Evolutionary conservation across 35 echinoderm and acorn worm genomes (phyloP).

Genomic region (Chiridota heheva): DNA sequence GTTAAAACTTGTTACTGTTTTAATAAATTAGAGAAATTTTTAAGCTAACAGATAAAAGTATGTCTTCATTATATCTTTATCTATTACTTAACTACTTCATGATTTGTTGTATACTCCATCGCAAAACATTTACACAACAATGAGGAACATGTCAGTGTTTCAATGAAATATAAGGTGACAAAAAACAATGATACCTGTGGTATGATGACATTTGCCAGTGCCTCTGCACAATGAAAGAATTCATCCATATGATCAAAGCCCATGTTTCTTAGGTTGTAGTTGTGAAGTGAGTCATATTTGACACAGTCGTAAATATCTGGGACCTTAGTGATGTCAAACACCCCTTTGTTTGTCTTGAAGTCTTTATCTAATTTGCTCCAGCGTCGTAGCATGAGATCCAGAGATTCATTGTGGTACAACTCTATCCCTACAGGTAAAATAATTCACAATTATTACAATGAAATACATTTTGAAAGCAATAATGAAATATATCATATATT

Average conservation of each 20-base stretch:
- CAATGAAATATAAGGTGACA: too few species aligned
- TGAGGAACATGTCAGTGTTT: too few species aligned
- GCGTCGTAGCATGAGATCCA: conserved; percentile 91
- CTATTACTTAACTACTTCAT: too few species aligned
- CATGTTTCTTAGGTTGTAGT: conserved; percentile 53
- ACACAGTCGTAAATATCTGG: conserved; percentile 99
- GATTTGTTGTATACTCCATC: too few species aligned
- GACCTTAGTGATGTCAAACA: conserved; percentile 98
- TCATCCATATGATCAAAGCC: conserved; percentile 79
- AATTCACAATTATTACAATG: background rate
- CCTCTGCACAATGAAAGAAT: conserved; percentile 78
- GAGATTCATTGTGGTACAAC: conserved; percentile 85
- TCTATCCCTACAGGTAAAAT: conserved; percentile 42
- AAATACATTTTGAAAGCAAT: background rate
- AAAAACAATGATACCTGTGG: conserved; percentile 92
- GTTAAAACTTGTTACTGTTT: too few species aligned
- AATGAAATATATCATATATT: background rate
- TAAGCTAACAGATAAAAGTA: too few species aligned
- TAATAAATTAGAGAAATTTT: too few species aligned
- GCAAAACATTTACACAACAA: too few species aligned
- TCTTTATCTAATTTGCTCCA: conserved; percentile 98
- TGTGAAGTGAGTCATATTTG: conserved; percentile 92
- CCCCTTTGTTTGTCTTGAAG: conserved; percentile 79
- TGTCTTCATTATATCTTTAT: too few species aligned
- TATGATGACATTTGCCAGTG: conserved; percentile 86